Percentiles rank a stretch among this genome's conserved stretches.
Evolutionary conservation across 2,797 vertebrate species (phyloP).

Genomic region (Myoxocephalus aenaeus): DNA sequence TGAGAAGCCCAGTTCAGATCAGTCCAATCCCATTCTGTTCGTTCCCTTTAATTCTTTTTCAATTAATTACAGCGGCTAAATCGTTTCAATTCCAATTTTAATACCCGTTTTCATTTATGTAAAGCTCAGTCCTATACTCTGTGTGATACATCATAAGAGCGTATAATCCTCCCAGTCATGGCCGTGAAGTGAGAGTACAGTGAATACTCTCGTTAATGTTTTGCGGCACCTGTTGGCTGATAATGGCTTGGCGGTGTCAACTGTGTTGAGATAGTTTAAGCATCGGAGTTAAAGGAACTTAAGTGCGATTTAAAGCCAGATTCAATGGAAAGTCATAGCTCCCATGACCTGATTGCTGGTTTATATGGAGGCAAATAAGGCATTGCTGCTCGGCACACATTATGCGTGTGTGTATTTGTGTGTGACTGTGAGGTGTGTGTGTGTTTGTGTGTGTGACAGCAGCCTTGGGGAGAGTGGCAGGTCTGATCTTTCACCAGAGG

Average conservation of each 20-base stretch:
- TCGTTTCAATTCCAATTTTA: neutral
- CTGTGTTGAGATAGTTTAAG: constrained; percentile 59
- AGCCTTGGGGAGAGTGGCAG: constrained; percentile 84
- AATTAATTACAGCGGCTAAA: neutral
- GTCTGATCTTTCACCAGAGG: constrained; percentile 87
- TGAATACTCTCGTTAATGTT: constrained; percentile 69
- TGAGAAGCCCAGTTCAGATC: neutral
- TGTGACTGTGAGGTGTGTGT: constrained; percentile 34
- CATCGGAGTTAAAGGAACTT: constrained; percentile 57
- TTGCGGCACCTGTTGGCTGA: constrained; percentile 72
- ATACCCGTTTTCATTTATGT: neutral
- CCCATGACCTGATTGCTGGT: constrained; percentile 32
- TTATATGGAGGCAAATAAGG: constrained; percentile 36
- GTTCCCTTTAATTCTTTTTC: neutral
- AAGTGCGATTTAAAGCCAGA: constrained; percentile 50
- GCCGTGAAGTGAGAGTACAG: constrained; percentile 58
- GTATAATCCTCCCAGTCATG: constrained; percentile 44
- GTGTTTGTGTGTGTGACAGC: constrained; percentile 55
- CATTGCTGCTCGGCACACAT: constrained; percentile 34
- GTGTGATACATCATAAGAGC: constrained; percentile 2
- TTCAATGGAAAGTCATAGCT: constrained; percentile 61
- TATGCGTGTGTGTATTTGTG: constrained; percentile 38
- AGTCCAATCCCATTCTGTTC: neutral
- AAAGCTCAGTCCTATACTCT: constrained; percentile 1
- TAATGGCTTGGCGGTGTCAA: constrained; percentile 70